phyloP scores from a whole-genome alignment of 2,797 vertebrate genomes.

The Peromyscus attwateri region DNA sequence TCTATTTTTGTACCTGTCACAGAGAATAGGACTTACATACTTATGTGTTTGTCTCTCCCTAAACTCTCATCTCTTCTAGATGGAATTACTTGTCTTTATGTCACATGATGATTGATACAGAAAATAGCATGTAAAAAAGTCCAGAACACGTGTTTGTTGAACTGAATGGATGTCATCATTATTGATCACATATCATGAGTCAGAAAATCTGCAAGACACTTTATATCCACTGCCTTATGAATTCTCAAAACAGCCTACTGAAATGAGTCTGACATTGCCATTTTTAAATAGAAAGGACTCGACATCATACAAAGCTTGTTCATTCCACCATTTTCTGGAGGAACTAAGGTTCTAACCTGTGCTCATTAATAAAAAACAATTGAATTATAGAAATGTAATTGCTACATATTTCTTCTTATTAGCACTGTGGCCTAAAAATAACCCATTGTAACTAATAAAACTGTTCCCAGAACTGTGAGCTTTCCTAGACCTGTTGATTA shows the following conservation, averaged over 20 bases:
- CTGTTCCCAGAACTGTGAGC: neutral
- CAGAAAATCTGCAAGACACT: slow-evolving; percentile 5
- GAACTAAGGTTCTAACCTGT: slow-evolving; percentile 17
- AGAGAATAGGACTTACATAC: neutral
- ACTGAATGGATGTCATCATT: neutral
- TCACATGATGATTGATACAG: slow-evolving; percentile 38
- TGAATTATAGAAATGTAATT: slow-evolving; percentile 46
- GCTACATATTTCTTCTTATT: neutral
- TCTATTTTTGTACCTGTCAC: neutral
- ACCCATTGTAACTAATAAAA: slow-evolving; percentile 37
- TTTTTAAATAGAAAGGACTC: slow-evolving; percentile 37
- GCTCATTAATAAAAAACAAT: slow-evolving; percentile 40
- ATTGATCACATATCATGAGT: neutral
- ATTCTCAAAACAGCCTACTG: neutral
- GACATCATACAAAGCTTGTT: neutral
- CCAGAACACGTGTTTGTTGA: neutral
- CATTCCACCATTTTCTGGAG: slow-evolving; percentile 12
- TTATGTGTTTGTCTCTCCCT: neutral
- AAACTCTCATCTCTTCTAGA: neutral
- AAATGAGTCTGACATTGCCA: neutral
- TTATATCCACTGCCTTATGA: neutral
- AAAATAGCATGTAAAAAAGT: neutral
- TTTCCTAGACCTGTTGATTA: slow-evolving; percentile 53
- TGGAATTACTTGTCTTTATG: neutral
- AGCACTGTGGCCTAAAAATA: slow-evolving; percentile 37